These are phyloP conservation scores for Drosophila ustulata DNA, from an alignment of 2,888 invertebrate genomes.

Conservation along the genomic window DNA sequence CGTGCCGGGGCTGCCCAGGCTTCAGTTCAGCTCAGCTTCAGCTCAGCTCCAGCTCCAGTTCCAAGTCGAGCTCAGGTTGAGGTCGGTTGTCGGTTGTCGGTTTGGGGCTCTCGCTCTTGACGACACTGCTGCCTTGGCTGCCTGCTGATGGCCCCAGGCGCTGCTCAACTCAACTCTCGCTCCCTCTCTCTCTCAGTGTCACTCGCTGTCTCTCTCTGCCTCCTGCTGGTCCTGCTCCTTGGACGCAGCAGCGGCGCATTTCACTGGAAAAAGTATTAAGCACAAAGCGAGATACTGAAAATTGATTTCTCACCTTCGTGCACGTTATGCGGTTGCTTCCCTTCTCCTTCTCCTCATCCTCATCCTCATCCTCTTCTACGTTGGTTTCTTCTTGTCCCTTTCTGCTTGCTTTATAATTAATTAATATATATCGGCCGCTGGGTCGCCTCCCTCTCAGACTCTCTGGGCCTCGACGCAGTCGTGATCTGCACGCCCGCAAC, in stretches of 20 bases:
- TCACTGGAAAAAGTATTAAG: slow-evolving; percentile 79
- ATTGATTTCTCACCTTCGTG: slow-evolving; percentile 84
- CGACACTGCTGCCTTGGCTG: slow-evolving; percentile 27
- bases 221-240: slow-evolving; percentile 9
- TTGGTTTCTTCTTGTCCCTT: not conserved
- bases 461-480: slow-evolving; percentile 12
- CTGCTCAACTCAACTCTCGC: slow-evolving; percentile 1
- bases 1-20: slow-evolving; percentile 71
- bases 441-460: slow-evolving; percentile 24
- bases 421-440: slow-evolving; percentile 60
- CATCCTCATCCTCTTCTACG: slow-evolving; percentile 1
- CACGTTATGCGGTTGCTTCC: slow-evolving; percentile 68
- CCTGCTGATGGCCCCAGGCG: slow-evolving; percentile 25
- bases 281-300: slow-evolving; percentile 82
- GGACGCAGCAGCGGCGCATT: slow-evolving; percentile 62
- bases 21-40: slow-evolving; percentile 1
- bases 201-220: not conserved
- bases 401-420: slow-evolving; percentile 66
- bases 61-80: slow-evolving; percentile 4
- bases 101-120: slow-evolving; percentile 16
- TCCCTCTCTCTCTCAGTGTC: not conserved
- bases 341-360: slow-evolving; percentile 12
- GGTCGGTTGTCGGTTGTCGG: slow-evolving; percentile 6
- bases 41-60: slow-evolving; percentile 20
- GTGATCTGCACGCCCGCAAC: slow-evolving; percentile 28